phyloP scores from a whole-genome alignment of 1,140 invertebrate genomes.

The Bombus waltoni region DNA sequence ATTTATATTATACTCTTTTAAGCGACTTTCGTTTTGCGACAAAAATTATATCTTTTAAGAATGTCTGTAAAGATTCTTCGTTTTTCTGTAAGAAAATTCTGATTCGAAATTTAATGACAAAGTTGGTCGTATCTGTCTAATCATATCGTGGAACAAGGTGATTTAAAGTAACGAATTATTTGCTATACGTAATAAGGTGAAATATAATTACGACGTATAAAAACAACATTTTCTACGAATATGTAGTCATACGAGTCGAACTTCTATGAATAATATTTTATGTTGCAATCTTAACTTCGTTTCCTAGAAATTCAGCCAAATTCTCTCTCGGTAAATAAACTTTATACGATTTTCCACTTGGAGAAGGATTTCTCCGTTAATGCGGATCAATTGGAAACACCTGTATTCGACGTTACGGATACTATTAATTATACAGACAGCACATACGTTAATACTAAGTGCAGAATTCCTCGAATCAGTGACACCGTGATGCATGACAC shows the following conservation, averaged over 20 bases:
- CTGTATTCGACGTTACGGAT: no score
- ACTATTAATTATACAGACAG: not conserved
- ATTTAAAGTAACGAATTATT: not conserved
- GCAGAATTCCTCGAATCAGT: not conserved
- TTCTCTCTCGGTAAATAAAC: not conserved
- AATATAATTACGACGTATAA: not conserved
- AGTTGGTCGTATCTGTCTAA: not conserved
- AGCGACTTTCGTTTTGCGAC: no score
- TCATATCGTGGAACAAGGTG: not conserved
- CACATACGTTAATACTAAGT: not conserved
- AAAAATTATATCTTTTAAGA: no score
- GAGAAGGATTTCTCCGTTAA: not conserved
- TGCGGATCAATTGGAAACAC: not conserved
- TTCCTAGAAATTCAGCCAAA: not conserved
- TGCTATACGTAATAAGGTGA: not conserved
- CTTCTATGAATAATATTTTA: not conserved
- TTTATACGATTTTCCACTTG: not conserved
- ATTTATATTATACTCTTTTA: no score
- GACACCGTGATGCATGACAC: not conserved
- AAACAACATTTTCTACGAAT: no score
- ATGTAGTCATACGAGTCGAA: no score
- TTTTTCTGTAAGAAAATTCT: not conserved
- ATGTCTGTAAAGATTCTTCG: no score
- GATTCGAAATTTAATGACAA: not conserved
- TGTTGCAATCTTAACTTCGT: not conserved